These are phyloP conservation scores for Cataglyphis altisquamis DNA, from an alignment of 2,888 invertebrate genomes.

Conservation along the genomic window DNA sequence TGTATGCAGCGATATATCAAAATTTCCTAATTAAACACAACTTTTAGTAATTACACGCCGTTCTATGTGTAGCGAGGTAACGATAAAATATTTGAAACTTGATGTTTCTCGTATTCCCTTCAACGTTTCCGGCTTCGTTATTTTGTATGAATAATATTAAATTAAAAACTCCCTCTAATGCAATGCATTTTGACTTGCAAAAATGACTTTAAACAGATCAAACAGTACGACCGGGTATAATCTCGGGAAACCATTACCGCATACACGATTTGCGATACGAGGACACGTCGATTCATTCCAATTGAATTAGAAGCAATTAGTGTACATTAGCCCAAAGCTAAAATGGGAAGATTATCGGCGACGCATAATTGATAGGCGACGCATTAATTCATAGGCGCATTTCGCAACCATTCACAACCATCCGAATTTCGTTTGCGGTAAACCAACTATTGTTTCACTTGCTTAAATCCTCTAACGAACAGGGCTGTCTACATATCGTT, in stretches of 20 bases:
- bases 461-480: slow-evolving; percentile 40
- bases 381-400: slow-evolving; percentile 45
- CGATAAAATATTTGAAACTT: slow-evolving; percentile 25
- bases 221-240: not conserved
- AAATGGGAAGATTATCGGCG: slow-evolving; percentile 38
- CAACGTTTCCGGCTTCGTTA: not conserved
- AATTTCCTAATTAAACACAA: slow-evolving; percentile 52
- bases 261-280: slow-evolving; percentile 9
- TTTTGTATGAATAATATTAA: not conserved
- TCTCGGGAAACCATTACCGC: not conserved
- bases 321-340: slow-evolving; percentile 28
- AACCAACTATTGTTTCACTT: slow-evolving; percentile 26
- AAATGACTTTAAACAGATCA: slow-evolving; percentile 2
- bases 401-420: slow-evolving; percentile 44
- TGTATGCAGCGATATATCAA: slow-evolving; percentile 13
- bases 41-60: slow-evolving; percentile 32
- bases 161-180: not conserved
- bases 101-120: not conserved
- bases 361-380: slow-evolving; percentile 13
- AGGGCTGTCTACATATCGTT: slow-evolving; percentile 16
- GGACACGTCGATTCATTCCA: slow-evolving; percentile 23
- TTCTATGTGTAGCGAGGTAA: not conserved
- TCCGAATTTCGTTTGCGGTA: slow-evolving; percentile 41
- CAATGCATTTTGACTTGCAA: not conserved
- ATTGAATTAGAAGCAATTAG: slow-evolving; percentile 50